phyloP scores from a whole-genome alignment of 2,888 invertebrate genomes.

The Odiellus spinosus region DNA sequence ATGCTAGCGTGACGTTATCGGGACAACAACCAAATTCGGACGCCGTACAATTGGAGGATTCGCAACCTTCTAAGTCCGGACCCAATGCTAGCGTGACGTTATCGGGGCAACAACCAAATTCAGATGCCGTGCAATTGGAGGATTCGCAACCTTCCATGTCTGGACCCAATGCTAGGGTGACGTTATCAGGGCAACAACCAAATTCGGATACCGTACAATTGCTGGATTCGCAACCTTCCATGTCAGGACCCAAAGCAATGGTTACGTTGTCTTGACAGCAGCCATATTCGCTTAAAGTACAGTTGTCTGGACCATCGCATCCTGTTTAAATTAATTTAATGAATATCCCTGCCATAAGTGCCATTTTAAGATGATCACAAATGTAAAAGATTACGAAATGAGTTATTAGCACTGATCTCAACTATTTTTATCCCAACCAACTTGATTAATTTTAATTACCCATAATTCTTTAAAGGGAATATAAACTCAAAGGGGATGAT shows the following conservation, averaged over 20 bases:
- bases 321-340: too few species aligned
- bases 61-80: conserved; percentile 21
- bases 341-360: too few species aligned
- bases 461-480: too few species aligned
- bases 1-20: conserved; percentile 42
- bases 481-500: too few species aligned
- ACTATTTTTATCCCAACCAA: too few species aligned
- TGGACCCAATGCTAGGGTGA: conserved; percentile 42
- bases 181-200: conserved; percentile 50
- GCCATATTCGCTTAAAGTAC: conserved; percentile 35
- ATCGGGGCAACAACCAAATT: conserved; percentile 66
- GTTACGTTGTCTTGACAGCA: conserved; percentile 66
- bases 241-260: conserved; percentile 19
- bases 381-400: too few species aligned
- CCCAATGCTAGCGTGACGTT: conserved; percentile 36
- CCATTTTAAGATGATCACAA: too few species aligned
- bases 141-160: conserved; percentile 8
- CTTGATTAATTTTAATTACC: too few species aligned
- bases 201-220: conserved; percentile 15
- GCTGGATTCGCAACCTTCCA: conserved; percentile 20
- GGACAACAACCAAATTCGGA: conserved; percentile 45
- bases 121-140: conserved; percentile 16
- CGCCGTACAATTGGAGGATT: conserved; percentile 5
- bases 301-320: conserved; percentile 14
- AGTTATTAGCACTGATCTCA: too few species aligned